Evolutionary conservation across 2,113 vertebrate species (phyloP).

Genomic region (Megaleporinus macrocephalus): DNA sequence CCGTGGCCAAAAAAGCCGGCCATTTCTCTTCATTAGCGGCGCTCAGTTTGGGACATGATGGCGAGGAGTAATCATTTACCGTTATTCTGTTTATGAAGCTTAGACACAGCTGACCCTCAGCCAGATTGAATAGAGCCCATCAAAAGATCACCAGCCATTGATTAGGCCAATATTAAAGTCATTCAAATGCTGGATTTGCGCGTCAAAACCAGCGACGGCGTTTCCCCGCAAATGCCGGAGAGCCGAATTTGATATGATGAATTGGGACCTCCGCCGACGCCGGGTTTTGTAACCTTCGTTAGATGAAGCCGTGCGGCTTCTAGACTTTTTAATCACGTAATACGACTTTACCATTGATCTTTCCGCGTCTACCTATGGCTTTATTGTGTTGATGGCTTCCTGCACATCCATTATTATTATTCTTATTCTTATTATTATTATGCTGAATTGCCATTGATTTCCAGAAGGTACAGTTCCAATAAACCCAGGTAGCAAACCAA

Average conservation of each 20-base stretch:
- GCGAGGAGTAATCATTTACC: constrained; percentile 83
- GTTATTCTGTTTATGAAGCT: constrained; percentile 91
- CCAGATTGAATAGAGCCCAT: constrained; percentile 92
- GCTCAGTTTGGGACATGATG: constrained; percentile 77
- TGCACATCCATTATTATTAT: constrained; percentile 19
- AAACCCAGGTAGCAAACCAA: neutral
- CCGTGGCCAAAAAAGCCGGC: constrained; percentile 72
- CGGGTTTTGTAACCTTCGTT: neutral
- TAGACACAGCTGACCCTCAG: constrained; percentile 82
- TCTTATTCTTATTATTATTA: constrained; percentile 1
- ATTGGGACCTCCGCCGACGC: constrained; percentile 40
- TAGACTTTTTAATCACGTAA: constrained; percentile 35
- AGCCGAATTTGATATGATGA: constrained; percentile 58
- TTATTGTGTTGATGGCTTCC: constrained; percentile 30
- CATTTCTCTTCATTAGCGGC: constrained; percentile 84
- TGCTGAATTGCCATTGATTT: constrained; percentile 30
- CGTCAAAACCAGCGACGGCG: constrained; percentile 86
- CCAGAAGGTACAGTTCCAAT: neutral
- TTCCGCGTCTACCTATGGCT: constrained; percentile 18
- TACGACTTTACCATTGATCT: constrained; percentile 46
- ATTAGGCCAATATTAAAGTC: constrained; percentile 98
- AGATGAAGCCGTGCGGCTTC: constrained; percentile 30
- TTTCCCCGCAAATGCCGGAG: constrained; percentile 67
- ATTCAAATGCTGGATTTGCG: constrained; percentile 94
- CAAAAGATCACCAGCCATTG: constrained; percentile 99